Percentiles rank a stretch among this genome's conserved stretches.
These are phyloP conservation scores for Anguilla obscura DNA, from an alignment of 2,797 vertebrate genomes.

Conservation along the genomic window DNA sequence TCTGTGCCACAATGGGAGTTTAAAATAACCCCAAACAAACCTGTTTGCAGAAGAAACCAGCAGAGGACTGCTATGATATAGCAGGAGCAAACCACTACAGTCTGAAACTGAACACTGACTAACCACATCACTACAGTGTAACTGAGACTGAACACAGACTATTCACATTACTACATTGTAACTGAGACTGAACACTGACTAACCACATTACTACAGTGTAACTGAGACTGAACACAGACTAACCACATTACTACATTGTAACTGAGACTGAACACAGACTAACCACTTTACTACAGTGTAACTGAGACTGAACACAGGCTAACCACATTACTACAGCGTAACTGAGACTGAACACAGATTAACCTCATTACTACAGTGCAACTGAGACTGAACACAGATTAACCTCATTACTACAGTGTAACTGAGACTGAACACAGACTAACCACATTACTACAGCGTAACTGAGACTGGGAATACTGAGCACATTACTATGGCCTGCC, in stretches of 20 bases:
- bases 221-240: not conserved
- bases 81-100: not conserved
- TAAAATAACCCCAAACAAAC: slow-evolving; percentile 55
- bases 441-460: not conserved
- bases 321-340: not conserved
- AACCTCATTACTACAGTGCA: not conserved
- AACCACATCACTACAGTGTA: too few relatives aligned
- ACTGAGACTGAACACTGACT: not conserved
- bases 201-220: too few relatives aligned
- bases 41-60: slow-evolving; percentile 47
- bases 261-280: not conserved
- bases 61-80: slow-evolving; percentile 31
- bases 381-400: not conserved
- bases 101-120: not conserved
- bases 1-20: slow-evolving; percentile 48
- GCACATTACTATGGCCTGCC: not conserved
- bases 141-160: not conserved
- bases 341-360: not conserved
- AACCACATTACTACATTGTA: not conserved
- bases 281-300: not conserved
- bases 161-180: too few relatives aligned
- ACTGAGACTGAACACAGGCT: not conserved
- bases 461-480: not conserved
- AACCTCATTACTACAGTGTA: not conserved
- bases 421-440: not conserved